phyloP scores from a whole-genome alignment of 92 coral and sea anemone genomes.

The Ricordea florida region DNA sequence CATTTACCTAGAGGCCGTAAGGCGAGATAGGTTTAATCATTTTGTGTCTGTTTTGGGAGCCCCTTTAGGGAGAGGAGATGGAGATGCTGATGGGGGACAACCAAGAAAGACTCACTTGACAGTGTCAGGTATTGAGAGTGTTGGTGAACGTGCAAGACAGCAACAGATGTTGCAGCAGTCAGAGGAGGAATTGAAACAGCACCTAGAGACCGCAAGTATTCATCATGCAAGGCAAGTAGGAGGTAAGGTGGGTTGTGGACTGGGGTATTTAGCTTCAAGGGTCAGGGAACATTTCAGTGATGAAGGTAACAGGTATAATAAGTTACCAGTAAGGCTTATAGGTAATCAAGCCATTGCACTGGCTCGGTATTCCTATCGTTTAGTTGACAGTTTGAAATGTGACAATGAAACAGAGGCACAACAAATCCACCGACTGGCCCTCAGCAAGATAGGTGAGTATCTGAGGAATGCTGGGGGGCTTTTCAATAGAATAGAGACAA shows the following conservation, averaged over 20 bases:
- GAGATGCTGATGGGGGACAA: neutral
- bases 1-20: constrained; percentile 38
- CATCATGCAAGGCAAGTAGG: neutral
- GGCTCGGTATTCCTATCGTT: constrained; percentile 47
- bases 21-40: constrained; percentile 16
- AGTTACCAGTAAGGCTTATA: constrained; percentile 40
- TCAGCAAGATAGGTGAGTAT: constrained; percentile 35
- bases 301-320: constrained; percentile 31
- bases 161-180: constrained; percentile 6
- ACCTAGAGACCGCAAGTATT: neutral
- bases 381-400: constrained; percentile 38
- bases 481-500: constrained; percentile 53
- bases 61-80: neutral
- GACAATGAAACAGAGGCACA: constrained; percentile 33
- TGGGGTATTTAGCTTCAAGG: constrained; percentile 31
- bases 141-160: no score
- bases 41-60: constrained; percentile 7
- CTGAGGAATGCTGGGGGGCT: constrained; percentile 29
- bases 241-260: constrained; percentile 74
- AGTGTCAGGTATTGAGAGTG: no score
- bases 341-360: constrained; percentile 76
- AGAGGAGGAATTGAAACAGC: neutral
- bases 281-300: constrained; percentile 52
- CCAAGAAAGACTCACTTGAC: neutral
- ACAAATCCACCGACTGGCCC: constrained; percentile 29